Conservation (phyloP, 92 coral and sea anemone species). For the Parazoanthus darwini region DNA sequence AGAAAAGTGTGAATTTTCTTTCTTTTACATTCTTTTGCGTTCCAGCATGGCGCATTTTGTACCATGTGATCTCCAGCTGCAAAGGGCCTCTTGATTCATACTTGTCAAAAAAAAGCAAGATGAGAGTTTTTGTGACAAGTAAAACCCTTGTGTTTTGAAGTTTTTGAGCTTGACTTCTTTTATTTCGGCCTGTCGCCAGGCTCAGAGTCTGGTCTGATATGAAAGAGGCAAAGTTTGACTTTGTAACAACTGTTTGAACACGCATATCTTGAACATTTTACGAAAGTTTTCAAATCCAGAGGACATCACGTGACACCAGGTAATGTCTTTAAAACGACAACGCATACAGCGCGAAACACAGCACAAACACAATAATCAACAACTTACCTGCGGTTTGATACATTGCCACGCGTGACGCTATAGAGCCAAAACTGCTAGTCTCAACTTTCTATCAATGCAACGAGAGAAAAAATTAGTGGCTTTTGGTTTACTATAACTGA, state of each 20-base stretch:
- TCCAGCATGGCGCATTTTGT: no score
- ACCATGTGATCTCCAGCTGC: neutral
- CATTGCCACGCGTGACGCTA: conserved; percentile 45
- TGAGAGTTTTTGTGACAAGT: no score
- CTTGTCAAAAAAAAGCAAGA: no score
- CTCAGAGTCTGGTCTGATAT: no score
- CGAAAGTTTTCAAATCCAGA: neutral
- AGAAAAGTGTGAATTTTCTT: no score
- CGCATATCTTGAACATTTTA: no score
- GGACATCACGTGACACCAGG: neutral
- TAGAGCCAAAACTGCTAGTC: conserved; percentile 34
- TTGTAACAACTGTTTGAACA: no score
- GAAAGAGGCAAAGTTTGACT: no score
- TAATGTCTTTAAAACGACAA: neutral
- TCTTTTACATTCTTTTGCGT: no score
- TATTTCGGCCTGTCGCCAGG: neutral
- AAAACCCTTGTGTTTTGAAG: neutral
- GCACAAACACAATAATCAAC: neutral
- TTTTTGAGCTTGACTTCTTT: neutral
- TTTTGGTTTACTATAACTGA: neutral
- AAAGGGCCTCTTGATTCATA: neutral
- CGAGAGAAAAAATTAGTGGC: no score
- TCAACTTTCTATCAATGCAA: conserved; percentile 34
- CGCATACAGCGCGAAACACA: neutral
- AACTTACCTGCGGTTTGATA: conserved; percentile 43